Percentiles rank a stretch among this genome's conserved stretches.
phyloP scores from a whole-genome alignment of 2,888 invertebrate genomes.

The Antitype chi region DNA sequence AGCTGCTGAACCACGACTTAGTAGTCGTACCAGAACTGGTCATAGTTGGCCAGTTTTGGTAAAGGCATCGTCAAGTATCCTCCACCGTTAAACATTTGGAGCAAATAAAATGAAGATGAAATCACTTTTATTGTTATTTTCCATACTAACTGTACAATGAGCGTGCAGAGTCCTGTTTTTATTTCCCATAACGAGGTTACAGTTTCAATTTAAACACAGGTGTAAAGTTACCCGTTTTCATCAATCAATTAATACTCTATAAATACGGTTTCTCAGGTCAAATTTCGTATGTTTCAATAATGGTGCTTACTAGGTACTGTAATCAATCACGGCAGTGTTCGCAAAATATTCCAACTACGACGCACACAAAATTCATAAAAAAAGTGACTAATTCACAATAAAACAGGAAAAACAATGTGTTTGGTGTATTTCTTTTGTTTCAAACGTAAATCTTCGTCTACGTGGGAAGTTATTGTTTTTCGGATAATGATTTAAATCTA shows the following conservation, averaged over 20 bases:
- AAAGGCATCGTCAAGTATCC: no score
- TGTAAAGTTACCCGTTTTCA: slow-evolving; percentile 42
- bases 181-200: slow-evolving; percentile 9
- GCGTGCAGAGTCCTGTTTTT: background rate
- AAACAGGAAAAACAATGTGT: slow-evolving; percentile 19
- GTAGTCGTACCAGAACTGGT: no score
- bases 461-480: slow-evolving; percentile 34
- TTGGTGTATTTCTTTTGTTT: slow-evolving; percentile 33
- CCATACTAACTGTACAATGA: background rate
- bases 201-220: slow-evolving; percentile 9
- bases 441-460: slow-evolving; percentile 27
- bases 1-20: no score
- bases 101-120: background rate
- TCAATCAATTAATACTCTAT: slow-evolving; percentile 41
- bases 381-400: slow-evolving; percentile 5
- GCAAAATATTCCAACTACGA: slow-evolving; percentile 1
- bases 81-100: background rate
- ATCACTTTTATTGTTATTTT: background rate
- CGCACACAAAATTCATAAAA: slow-evolving; percentile 2
- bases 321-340: slow-evolving; percentile 18
- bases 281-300: slow-evolving; percentile 15
- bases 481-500: slow-evolving; percentile 19
- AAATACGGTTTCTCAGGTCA: slow-evolving; percentile 22
- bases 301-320: slow-evolving; percentile 10
- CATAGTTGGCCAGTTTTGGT: no score